Evolutionary conservation across 2,797 vertebrate species (phyloP).

Genomic region (Silurus aristotelis): DNA sequence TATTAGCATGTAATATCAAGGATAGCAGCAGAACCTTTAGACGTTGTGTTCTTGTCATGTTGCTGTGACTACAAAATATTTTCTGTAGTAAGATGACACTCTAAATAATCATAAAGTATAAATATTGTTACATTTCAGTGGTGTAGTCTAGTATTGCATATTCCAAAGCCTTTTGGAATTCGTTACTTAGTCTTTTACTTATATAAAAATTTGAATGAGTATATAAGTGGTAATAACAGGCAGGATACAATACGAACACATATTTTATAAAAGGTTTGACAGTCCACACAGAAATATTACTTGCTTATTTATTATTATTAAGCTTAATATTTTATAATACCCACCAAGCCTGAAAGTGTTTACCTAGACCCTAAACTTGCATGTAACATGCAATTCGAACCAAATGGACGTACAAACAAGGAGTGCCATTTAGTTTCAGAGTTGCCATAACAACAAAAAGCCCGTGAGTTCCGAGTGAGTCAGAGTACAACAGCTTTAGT

Average conservation of each 20-base stretch:
- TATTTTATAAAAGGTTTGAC: background rate
- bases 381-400: background rate
- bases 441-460: conserved; percentile 24
- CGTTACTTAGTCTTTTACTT: background rate
- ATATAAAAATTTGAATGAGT: background rate
- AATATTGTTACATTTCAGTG: too few relatives aligned
- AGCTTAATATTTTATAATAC: background rate
- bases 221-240: too few relatives aligned
- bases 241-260: background rate
- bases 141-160: background rate
- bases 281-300: background rate
- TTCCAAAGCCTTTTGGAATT: background rate
- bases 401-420: background rate
- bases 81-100: background rate
- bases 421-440: background rate
- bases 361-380: background rate
- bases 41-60: background rate
- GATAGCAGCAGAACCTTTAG: background rate
- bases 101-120: too few relatives aligned
- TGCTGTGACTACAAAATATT: background rate
- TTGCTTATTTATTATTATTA: background rate
- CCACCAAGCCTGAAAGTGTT: background rate
- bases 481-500: background rate
- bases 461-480: background rate
- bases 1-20: background rate